Conservation (phyloP, 2,797 vertebrate species). For the Myripristis murdjan region DNA sequence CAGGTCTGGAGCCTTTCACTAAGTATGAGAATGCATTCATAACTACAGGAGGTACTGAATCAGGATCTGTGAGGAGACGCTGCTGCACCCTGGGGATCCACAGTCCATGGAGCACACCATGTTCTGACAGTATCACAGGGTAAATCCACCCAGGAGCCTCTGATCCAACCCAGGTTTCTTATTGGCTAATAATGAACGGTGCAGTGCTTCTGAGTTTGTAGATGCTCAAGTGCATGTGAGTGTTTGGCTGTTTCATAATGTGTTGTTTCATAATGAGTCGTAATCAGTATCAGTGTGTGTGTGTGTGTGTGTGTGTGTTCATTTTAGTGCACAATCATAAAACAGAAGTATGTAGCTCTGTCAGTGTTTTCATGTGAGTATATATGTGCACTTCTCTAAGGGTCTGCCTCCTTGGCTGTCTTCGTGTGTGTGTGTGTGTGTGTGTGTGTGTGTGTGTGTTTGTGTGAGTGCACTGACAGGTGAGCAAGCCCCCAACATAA, state of each 20-base stretch:
- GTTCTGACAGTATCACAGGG: neutral
- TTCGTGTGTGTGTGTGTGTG: neutral
- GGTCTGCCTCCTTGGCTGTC: neutral
- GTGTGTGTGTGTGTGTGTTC: slow-evolving; percentile 10
- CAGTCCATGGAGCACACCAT: neutral
- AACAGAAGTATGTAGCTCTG: too few relatives aligned
- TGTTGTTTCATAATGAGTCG: slow-evolving; percentile 1
- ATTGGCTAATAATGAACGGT: too few relatives aligned
- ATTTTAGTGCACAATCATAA: too few relatives aligned
- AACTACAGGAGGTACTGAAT: neutral
- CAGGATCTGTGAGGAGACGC: too few relatives aligned
- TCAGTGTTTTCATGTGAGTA: too few relatives aligned
- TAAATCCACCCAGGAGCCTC: too few relatives aligned
- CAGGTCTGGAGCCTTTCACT: slow-evolving; percentile 42
- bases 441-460: slow-evolving; percentile 8
- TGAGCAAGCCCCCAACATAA: slow-evolving; percentile 59
- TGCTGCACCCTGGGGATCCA: too few relatives aligned
- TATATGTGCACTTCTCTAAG: neutral
- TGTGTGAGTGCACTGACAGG: slow-evolving; percentile 46
- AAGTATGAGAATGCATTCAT: slow-evolving; percentile 22
- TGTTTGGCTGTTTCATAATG: neutral
- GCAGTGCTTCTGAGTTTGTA: too few relatives aligned
- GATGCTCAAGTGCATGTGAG: neutral
- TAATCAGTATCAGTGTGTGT: neutral
- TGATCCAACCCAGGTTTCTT: too few relatives aligned